These are phyloP conservation scores for Etheostoma nigrum DNA, from an alignment of 2,797 vertebrate genomes.

Conservation along the genomic window DNA sequence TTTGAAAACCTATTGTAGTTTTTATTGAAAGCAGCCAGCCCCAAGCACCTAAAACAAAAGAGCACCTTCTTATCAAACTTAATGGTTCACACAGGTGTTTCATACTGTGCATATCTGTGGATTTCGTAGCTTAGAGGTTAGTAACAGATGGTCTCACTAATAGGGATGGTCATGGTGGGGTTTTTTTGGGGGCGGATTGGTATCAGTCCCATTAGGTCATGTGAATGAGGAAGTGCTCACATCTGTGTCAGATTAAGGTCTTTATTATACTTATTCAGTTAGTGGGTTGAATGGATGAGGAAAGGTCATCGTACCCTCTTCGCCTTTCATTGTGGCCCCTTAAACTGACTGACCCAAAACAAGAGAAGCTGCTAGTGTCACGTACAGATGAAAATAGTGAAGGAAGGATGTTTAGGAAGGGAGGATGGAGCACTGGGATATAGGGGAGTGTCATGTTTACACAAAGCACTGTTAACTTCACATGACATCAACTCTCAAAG, in stretches of 20 bases:
- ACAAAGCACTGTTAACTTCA: conserved; percentile 64
- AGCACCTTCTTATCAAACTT: not conserved
- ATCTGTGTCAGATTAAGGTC: conserved; percentile 84
- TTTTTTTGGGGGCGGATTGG: conserved; percentile 48
- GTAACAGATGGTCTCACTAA: not conserved
- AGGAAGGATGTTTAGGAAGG: conserved; percentile 44
- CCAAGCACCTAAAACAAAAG: not conserved
- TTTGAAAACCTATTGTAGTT: not conserved
- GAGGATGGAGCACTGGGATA: conserved; percentile 60
- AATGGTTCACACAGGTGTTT: not conserved
- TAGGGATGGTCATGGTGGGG: conserved; percentile 4
- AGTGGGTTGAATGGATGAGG: conserved; percentile 30
- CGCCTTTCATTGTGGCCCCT: conserved; percentile 31
- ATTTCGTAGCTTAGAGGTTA: not conserved
- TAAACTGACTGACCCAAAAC: conserved; percentile 59
- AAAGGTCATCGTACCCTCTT: conserved; percentile 30
- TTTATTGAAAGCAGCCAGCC: too few species aligned
- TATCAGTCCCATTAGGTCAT: conserved; percentile 78
- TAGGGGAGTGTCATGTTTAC: conserved; percentile 65
- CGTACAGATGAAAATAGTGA: conserved; percentile 34
- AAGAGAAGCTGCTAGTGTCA: conserved; percentile 37
- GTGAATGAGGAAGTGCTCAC: conserved; percentile 84
- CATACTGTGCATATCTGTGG: not conserved
- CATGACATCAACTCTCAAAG: conserved; percentile 67
- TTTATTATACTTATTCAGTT: conserved; percentile 37